Conservation (phyloP, 2,888 invertebrate genomes). For the Callosobruchus maculatus region DNA sequence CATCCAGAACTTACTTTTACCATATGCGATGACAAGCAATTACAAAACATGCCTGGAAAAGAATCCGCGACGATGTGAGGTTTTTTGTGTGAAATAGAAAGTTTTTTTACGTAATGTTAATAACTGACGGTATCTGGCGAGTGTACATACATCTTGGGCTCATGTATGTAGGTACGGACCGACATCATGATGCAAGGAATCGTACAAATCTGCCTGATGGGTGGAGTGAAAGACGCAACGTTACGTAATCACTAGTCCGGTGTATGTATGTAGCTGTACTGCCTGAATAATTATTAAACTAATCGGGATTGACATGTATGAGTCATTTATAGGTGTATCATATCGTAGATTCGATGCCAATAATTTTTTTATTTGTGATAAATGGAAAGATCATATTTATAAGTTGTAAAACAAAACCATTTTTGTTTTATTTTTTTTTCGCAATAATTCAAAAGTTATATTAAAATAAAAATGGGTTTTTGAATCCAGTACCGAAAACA, state of each 20-base stretch:
- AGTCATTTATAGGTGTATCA: too few species aligned
- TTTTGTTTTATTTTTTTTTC: too few species aligned
- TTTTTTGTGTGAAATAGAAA: constrained; percentile 1
- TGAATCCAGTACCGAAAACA: too few species aligned
- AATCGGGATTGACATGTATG: too few species aligned
- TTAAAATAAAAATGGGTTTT: too few species aligned
- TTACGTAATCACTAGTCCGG: neutral
- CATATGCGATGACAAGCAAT: neutral
- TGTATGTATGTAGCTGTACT: neutral
- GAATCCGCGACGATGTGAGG: neutral
- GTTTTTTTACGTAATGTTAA: neutral
- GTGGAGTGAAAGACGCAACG: neutral
- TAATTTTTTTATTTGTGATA: too few species aligned
- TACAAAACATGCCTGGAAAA: neutral
- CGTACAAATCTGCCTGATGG: neutral
- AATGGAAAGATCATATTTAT: too few species aligned
- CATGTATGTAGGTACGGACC: neutral
- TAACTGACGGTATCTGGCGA: neutral
- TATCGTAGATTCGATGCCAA: too few species aligned
- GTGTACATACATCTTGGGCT: neutral
- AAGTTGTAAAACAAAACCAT: too few species aligned
- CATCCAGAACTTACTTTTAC: neutral
- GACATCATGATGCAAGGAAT: neutral
- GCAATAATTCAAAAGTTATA: too few species aligned
- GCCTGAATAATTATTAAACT: too few species aligned